A percentile compares a stretch with the other conserved stretches of the same genome.
Evolutionary conservation across 2,797 vertebrate species (phyloP).

Genomic region (Linurgus olivaceus): DNA sequence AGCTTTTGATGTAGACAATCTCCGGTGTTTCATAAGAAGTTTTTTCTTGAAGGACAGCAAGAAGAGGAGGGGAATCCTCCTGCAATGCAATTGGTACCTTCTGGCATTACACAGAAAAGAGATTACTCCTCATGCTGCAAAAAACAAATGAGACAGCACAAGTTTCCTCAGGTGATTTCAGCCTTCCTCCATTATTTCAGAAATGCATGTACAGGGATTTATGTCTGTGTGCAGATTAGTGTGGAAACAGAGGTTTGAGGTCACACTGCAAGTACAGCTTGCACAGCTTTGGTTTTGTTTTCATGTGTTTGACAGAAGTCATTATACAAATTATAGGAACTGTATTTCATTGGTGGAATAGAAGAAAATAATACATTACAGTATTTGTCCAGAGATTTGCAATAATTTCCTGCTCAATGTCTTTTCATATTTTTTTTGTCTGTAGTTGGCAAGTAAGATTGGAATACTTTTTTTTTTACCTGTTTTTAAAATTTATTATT

Average conservation of each 20-base stretch:
- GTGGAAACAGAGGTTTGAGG: background rate
- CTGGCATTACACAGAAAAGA: background rate
- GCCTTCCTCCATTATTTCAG: background rate
- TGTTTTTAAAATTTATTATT: background rate
- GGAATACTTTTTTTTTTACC: accelerated
- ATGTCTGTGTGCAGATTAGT: accelerated
- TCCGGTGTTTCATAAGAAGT: background rate
- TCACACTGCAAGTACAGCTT: background rate
- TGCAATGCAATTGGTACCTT: background rate
- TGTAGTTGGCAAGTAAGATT: background rate
- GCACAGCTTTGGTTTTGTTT: background rate
- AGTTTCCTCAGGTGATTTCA: background rate
- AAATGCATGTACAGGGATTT: background rate
- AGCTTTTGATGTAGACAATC: background rate
- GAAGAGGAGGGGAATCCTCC: background rate
- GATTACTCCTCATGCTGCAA: background rate
- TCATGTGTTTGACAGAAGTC: background rate
- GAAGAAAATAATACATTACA: background rate
- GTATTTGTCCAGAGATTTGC: background rate
- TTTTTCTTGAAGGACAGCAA: background rate
- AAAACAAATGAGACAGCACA: background rate
- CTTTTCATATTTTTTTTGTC: background rate
- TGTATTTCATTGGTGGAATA: background rate
- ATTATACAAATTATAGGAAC: background rate
- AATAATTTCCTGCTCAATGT: background rate